Conservation (phyloP, 2,797 vertebrate genomes). For the Semaprochilodus insignis region DNA sequence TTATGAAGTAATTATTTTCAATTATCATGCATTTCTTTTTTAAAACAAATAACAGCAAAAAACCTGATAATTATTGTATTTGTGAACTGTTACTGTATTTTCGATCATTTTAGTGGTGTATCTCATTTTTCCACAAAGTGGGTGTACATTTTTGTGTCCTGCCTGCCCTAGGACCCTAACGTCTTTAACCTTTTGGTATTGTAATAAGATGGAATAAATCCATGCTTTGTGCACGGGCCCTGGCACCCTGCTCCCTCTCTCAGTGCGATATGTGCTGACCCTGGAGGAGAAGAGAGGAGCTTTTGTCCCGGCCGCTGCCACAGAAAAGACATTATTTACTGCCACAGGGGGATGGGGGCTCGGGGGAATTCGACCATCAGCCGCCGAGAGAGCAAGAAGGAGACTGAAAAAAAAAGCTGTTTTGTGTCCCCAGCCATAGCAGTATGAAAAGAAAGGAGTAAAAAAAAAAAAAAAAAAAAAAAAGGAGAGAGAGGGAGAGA, state of each 20-base stretch:
- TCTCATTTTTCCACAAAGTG: slow-evolving; percentile 50
- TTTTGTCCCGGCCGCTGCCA: slow-evolving; percentile 63
- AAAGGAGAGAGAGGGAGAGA: slow-evolving; percentile 31
- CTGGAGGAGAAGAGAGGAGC: slow-evolving; percentile 65
- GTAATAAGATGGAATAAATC: slow-evolving; percentile 68
- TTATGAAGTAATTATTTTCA: no score
- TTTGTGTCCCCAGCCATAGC: slow-evolving; percentile 58
- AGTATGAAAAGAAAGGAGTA: slow-evolving; percentile 45
- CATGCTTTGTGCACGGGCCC: slow-evolving; percentile 60
- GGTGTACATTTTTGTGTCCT: slow-evolving; percentile 60
- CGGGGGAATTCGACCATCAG: slow-evolving; percentile 65
- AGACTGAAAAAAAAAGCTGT: slow-evolving; percentile 49
- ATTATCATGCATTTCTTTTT: neutral
- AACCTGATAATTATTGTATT: neutral
- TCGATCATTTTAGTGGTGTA: slow-evolving; percentile 22
- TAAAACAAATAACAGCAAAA: neutral
- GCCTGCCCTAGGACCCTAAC: slow-evolving; percentile 63
- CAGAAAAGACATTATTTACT: slow-evolving; percentile 74
- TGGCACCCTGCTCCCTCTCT: slow-evolving; percentile 65
- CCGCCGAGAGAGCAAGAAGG: slow-evolving; percentile 53
- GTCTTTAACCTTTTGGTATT: slow-evolving; percentile 69
- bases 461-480: slow-evolving; percentile 21
- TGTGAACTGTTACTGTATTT: neutral
- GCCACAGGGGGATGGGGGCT: slow-evolving; percentile 61
- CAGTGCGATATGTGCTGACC: slow-evolving; percentile 68